Evolutionary conservation across 2,113 vertebrate species (phyloP).

Genomic region (Salvelinus namaycush): DNA sequence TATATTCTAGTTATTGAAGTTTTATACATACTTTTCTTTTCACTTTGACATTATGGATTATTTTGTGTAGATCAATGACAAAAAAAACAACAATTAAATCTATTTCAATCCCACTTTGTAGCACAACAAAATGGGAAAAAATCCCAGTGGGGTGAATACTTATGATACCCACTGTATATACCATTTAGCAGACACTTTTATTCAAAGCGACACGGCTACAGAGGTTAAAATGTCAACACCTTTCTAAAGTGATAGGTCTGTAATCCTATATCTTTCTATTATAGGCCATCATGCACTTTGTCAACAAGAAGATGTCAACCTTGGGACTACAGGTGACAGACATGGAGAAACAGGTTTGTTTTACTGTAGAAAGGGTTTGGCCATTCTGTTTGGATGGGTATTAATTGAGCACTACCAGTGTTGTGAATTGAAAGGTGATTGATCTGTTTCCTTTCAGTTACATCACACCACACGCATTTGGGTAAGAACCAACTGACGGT

Average conservation of each 20-base stretch:
- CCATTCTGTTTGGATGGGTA: background rate
- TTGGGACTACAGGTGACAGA: constrained; percentile 84
- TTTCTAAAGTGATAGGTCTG: background rate
- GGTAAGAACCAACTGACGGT: background rate
- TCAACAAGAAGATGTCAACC: constrained; percentile 80
- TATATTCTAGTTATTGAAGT: too few species aligned
- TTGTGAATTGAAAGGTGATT: background rate
- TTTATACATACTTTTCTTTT: too few species aligned
- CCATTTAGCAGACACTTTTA: too few species aligned
- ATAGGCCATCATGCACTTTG: constrained; percentile 86
- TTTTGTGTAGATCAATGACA: too few species aligned
- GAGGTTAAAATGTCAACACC: background rate
- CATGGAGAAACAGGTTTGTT: constrained; percentile 82
- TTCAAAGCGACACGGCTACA: too few species aligned
- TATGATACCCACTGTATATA: too few species aligned
- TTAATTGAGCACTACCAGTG: background rate
- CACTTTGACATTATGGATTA: too few species aligned
- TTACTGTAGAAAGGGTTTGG: background rate
- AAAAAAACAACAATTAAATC: too few species aligned
- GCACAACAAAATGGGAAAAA: too few species aligned
- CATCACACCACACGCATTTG: background rate
- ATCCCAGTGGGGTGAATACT: too few species aligned
- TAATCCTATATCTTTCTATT: constrained; percentile 17
- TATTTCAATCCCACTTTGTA: too few species aligned
- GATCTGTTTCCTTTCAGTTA: constrained; percentile 9